Evolutionary conservation across 2,797 vertebrate species (phyloP), one percentile per base, ranked within the genome.

Genomic region (Poeciliopsis gracilis): DNA sequence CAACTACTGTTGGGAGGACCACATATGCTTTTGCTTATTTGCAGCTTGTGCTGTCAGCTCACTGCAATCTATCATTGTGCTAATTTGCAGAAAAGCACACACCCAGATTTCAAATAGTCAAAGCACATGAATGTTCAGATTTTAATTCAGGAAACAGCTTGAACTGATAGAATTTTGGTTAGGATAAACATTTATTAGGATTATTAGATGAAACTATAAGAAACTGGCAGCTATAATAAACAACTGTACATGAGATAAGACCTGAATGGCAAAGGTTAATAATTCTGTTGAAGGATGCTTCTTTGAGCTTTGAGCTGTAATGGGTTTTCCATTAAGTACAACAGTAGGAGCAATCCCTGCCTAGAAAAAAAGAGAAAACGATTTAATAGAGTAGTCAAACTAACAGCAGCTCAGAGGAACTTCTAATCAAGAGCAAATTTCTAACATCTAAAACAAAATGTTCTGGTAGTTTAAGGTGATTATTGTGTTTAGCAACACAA

Each of bases 11-110:
- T 79, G 38, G 71, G 63, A 83, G 81, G 49, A 53, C 57, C 81
- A 43, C 86, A 84, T 79, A 57, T 80, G 86, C 57, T 87, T 87
- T 85, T 77, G 77, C 71, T 86, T 85, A 78, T 67, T 77, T 80
- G 61, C 69, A 73, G 67, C 73, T 76, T 76, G 33, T 78, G 59
- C 20, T 78, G 74, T 63, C 75, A 47, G 61, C 49, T 4, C 63
- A 76, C 75, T 1, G 4, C 72, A 72, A 81, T 77, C 72, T 77
- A 57, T 72, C 53, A 20, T 59, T 76, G 74, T 59, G 74, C 11
- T 15, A 53, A 49, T 67, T 66, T 63, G 49, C 66, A 73, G 80
- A 72, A 66, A 69, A 78, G 18, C 45, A 72, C 80, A 71, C 82
- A 74, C 53, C 66, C 59, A 75, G 38, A 49, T 23, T 49, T 66